A percentile compares a stretch with the other conserved stretches of the same genome.
Conservation (phyloP, 2,888 invertebrate species). For the Andricus quercusramuli region DNA sequence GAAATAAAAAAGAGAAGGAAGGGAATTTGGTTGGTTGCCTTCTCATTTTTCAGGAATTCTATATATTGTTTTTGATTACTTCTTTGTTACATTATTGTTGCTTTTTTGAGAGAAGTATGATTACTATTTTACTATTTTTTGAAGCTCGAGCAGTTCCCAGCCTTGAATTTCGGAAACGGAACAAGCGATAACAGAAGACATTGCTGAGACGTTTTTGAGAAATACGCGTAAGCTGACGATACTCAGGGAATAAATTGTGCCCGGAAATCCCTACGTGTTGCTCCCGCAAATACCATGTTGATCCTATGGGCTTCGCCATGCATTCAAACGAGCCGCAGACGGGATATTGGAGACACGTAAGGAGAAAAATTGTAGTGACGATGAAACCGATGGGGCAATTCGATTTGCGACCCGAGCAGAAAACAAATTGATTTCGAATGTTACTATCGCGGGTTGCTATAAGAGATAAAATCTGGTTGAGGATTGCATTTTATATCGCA, state of each 20-base stretch:
- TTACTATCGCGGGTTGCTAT: constrained; percentile 29
- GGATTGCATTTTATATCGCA: neutral
- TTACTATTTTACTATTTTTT: too few species aligned
- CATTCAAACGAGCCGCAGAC: constrained; percentile 65
- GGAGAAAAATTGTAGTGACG: constrained; percentile 30
- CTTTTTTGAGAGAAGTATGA: too few species aligned
- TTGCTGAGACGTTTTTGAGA: neutral
- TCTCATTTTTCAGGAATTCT: too few species aligned
- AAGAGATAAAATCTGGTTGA: constrained; percentile 7
- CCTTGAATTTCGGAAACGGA: neutral
- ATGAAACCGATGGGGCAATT: constrained; percentile 20
- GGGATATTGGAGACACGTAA: constrained; percentile 57
- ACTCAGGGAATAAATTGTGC: constrained; percentile 58
- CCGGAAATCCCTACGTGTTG: constrained; percentile 63
- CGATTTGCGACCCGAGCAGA: constrained; percentile 30
- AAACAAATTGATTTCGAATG: constrained; percentile 36
- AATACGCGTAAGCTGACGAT: neutral
- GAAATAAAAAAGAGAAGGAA: too few species aligned
- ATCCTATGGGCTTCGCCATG: constrained; percentile 60
- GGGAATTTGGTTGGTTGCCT: too few species aligned
- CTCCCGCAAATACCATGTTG: constrained; percentile 55
- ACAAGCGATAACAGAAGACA: neutral
- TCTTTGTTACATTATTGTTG: too few species aligned
- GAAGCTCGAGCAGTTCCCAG: too few species aligned
- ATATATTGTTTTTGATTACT: too few species aligned